Evolutionary conservation across 1,140 invertebrate species (phyloP), one percentile per base, ranked within the genome.

Genomic region (Drosophila carrolli): DNA sequence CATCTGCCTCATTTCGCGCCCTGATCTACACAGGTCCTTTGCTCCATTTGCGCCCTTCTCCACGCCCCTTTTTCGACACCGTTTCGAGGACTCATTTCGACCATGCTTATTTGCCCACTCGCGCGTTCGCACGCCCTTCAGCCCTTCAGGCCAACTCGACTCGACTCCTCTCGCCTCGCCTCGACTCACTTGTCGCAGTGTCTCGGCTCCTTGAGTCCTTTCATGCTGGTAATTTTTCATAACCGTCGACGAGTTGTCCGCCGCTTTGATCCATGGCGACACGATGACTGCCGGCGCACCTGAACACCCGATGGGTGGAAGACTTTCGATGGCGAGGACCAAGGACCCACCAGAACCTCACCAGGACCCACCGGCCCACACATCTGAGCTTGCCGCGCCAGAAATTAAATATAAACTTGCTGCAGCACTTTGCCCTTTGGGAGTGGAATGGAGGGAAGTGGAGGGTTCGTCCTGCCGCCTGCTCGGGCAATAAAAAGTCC

Each of bases 391-490:
- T 43, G 53, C 57, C 50, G 70, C 71, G 59, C 79, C 70, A 88
- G 79, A 88, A 88, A 88, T 88, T 88, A 88, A 89, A 89, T 83
- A 79, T 85, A 88, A 88, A 77, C 75, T 88, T 81, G 75, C 79
- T 73, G 65, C 75, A 71, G 77, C 78, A 74, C 73, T 75, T 74
- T 72, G 75, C 60, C 74, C 66, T 58, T 66, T 57, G 53, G 77
- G 66, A 58, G 47, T 32, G 37, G 38, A 32, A 41, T 13, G 38
- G 27, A 59, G 48, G 0, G 37, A 51, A 27, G 46, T 32, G 35
- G 43, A 51, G 53, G 53, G 38, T 54, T 50, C 41, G 37, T 54
- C 41, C 73, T 43, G 51, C 66, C 58, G 60, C 50, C 72, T 55
- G 57, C 47, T 47, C 43, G 66, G 79, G 82, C 74, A 88, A 86